phyloP scores from a whole-genome alignment of 1,140 invertebrate genomes.

The Bilobella aurantiaca region DNA sequence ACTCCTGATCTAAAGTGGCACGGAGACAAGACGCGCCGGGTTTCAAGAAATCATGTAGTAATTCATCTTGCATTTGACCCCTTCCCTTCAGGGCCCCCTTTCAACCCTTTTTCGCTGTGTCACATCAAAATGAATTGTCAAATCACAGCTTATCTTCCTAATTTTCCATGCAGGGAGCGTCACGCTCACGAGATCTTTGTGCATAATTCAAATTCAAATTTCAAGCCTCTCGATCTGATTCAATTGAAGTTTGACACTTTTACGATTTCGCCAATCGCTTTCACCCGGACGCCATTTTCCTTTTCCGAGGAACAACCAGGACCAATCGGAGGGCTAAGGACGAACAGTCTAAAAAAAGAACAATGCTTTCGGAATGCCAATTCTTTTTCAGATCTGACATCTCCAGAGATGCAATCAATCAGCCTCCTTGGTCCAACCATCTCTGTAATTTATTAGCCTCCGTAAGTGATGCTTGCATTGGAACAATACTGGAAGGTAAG shows the following conservation, averaged over 20 bases:
- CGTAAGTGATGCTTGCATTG: neutral
- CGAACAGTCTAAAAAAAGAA: too few species aligned
- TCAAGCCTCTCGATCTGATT: neutral
- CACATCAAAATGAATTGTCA: constrained; percentile 3
- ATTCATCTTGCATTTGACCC: neutral
- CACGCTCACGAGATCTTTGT: neutral
- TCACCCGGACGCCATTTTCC: neutral
- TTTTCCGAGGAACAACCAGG: too few species aligned
- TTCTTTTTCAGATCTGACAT: neutral
- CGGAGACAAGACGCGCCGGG: neutral
- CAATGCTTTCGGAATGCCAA: neutral
- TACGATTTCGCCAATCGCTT: neutral
- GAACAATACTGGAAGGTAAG: neutral
- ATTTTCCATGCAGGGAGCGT: neutral
- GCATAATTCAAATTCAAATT: neutral
- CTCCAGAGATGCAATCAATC: neutral
- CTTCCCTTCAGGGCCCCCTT: neutral
- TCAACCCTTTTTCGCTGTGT: constrained; percentile 1
- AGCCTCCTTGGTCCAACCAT: neutral
- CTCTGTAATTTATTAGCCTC: neutral
- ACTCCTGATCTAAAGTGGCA: neutral
- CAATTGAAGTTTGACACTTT: neutral
- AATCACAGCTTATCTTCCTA: neutral
- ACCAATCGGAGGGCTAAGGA: too few species aligned
- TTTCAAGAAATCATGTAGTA: neutral